A percentile compares a stretch with the other conserved stretches of the same genome.
Evolutionary conservation across 2,888 invertebrate species (phyloP).

Genomic region (Agrotis ipsilon): DNA sequence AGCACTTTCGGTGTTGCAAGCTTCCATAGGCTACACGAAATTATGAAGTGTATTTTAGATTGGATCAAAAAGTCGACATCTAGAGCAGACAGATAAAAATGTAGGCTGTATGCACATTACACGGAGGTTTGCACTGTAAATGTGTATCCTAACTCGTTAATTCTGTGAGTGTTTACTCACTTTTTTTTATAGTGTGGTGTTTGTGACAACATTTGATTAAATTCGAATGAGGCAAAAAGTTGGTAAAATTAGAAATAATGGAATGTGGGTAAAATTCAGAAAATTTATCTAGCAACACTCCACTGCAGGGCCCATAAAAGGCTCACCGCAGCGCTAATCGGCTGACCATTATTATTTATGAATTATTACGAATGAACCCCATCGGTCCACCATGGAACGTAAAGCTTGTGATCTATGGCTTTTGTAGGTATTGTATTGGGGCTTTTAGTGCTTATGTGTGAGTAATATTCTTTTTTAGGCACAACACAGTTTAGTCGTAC

Average conservation of each 20-base stretch:
- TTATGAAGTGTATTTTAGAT: no score
- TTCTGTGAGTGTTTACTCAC: no score
- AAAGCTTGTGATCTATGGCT: conserved; percentile 31
- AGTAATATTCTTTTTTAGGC: no score
- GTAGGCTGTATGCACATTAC: background rate
- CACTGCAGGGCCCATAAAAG: conserved; percentile 69
- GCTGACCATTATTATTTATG: conserved; percentile 75
- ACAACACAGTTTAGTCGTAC: no score
- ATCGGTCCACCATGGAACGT: conserved; percentile 41
- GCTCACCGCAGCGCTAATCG: conserved; percentile 76
- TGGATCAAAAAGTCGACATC: background rate
- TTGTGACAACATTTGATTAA: no score
- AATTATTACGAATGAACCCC: conserved; percentile 68
- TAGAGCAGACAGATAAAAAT: background rate
- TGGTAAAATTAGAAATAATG: background rate
- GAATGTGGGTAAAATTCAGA: background rate
- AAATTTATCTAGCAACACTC: background rate
- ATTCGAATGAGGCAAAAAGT: background rate
- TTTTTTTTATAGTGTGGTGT: background rate
- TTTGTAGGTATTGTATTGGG: background rate
- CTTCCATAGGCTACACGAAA: no score
- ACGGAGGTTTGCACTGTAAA: background rate
- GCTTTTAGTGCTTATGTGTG: background rate
- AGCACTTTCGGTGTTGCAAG: no score
- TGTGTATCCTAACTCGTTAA: background rate